Evolutionary conservation across 2,113 vertebrate species (phyloP), one percentile per base, ranked within the genome.

Genomic region (Corythaeola cristata): DNA sequence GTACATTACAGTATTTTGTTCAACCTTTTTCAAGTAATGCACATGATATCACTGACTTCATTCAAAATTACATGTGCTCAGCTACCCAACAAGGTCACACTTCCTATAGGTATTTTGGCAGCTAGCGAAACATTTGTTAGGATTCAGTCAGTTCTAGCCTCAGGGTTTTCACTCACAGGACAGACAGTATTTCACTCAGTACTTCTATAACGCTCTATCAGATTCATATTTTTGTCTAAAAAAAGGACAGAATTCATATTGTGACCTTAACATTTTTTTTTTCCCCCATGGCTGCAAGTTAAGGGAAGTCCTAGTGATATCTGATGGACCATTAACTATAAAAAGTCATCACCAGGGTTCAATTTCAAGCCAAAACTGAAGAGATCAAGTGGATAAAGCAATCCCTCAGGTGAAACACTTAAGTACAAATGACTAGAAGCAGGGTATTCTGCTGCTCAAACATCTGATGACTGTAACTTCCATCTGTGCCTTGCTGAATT

Each of bases 401-500:
- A 84, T 59, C 41, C 28, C 60, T 9, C 45, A 85, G 71, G 63
- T 96, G 85, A 93, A 96, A 58, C 27, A 63, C 64, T 94, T 80
- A 30, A 86, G 74, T 76, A 90, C 26, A 93, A 94, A 80, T 47
- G 32, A 81, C 55, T 74, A 83, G 75, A 93, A 95, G 47, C 72
- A 83, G 63, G 24, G 21, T 49, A 59, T 86, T 95, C 75, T 88
- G 56, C 68, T 86, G 85, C 63, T 88, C 19, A 77, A 39, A 63
- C 85, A 80, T 77, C 88, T 94, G 63, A 97, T 83, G 45, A 44
- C 18, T 44, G 82, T 33, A 88, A 63, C 59, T 88, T 92, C 92
- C 85, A 93, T 15, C 88, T 92, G 92, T 64, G 79, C 88, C 68
- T 90, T 50, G 76, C 76, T 92, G 72, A 93, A 93, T 92, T 56